Evolutionary conservation across 2,113 vertebrate genomes (phyloP).

Genomic region (Calidris pugnax): DNA sequence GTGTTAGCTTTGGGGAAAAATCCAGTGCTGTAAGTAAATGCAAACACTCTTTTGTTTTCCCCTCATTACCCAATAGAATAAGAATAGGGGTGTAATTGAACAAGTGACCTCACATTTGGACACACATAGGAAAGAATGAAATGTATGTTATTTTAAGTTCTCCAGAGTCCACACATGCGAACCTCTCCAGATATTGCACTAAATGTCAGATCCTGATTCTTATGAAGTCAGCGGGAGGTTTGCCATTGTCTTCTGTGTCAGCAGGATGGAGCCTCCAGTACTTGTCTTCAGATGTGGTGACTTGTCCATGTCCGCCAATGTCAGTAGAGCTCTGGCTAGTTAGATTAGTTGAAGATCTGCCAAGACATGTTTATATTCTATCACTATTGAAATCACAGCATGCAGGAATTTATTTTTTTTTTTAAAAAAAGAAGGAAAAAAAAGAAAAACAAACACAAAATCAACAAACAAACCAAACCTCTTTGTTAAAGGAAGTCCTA

Average conservation of each 20-base stretch:
- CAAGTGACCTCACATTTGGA: constrained; percentile 38
- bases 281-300: not conserved
- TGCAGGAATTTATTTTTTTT: not conserved
- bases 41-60: constrained; percentile 27
- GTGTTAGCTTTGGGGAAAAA: constrained; percentile 21
- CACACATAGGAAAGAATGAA: constrained; percentile 23
- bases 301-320: not conserved
- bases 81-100: constrained; percentile 40
- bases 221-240: not conserved
- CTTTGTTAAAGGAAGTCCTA: not conserved
- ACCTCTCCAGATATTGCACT: not conserved
- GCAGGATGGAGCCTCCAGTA: not conserved
- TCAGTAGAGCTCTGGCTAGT: not conserved
- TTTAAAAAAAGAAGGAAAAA: not conserved
- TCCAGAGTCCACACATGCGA: constrained; percentile 1
- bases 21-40: constrained; percentile 40
- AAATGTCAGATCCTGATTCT: constrained; percentile 20
- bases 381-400: not conserved
- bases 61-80: not conserved
- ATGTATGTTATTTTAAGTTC: constrained; percentile 4
- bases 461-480: not conserved
- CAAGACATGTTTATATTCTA: not conserved
- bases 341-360: not conserved
- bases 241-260: constrained; percentile 33
- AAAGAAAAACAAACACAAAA: not conserved